Conservation (phyloP, 1,140 invertebrate species). For the Propsilocerus akamusi region DNA sequence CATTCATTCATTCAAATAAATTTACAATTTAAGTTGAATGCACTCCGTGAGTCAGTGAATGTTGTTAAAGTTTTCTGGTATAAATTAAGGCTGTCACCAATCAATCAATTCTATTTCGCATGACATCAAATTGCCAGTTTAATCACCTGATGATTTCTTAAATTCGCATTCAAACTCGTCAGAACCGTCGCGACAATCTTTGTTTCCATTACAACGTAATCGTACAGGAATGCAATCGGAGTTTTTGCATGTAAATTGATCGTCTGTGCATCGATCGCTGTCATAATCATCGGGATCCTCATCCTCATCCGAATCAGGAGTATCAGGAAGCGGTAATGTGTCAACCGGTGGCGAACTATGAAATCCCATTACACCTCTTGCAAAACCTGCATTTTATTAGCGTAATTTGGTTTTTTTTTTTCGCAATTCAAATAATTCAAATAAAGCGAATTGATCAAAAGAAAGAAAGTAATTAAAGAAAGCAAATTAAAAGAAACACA, state of each 20-base stretch:
- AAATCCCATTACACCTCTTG: background rate
- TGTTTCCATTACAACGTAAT: background rate
- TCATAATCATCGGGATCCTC: background rate
- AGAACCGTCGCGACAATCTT: background rate
- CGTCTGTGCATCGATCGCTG: background rate
- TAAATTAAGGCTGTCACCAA: no score
- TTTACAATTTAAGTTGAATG: no score
- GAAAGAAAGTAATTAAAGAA: background rate
- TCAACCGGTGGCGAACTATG: background rate
- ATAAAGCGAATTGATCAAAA: background rate
- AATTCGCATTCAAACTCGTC: no score
- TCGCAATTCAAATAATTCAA: background rate
- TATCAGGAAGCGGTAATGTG: no score
- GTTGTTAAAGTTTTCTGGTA: no score
- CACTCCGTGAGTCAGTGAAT: no score
- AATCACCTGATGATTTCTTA: no score
- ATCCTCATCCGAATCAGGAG: background rate
- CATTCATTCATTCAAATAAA: no score
- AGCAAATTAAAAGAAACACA: background rate
- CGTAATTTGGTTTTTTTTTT: background rate
- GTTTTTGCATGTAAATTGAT: background rate
- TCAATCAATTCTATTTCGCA: no score
- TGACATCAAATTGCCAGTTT: no score
- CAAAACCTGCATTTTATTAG: background rate
- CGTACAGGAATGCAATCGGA: background rate